Evolutionary conservation across 2,797 vertebrate species (phyloP), one percentile per base, ranked within the genome.

Genomic region (Champsocephalus gunnari): DNA sequence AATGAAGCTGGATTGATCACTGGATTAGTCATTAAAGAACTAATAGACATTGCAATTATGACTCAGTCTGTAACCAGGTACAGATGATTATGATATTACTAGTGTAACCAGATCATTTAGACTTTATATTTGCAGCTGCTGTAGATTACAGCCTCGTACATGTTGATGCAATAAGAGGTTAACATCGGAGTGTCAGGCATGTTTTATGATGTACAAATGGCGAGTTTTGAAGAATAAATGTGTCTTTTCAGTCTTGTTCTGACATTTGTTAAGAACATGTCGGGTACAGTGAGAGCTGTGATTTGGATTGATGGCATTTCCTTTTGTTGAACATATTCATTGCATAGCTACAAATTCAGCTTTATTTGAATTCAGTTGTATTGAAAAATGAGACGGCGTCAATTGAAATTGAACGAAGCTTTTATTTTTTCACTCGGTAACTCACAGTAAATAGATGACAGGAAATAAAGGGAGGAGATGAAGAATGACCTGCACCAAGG

Each of bases 1-100:
- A 50, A 60, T 69, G 81, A 79, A 73, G 44, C 62, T 44, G 49
- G 53, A 74, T 73, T 69, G 28, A 67, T 79, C 48, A n/a, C 12
- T 41, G 13, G 12, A 41, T 41, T 10, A 14, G 17, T 62, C 13
- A 48, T 51, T 12, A 77, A 56, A 62, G 3, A 59, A 13, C 66
- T 17, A 9, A 62, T 55, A 9, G 5, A 61, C 47, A 47, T 19
- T 16, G 16, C 11, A 10, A 21, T 32, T 11, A 4, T 66, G 24
- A 55, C 19, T 73, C 51, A 43, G 57, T 79, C 12, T 44, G 28
- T 49, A 24, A 77, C 41, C 38, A 24, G 73, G 28, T 65, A 57
- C 24, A 62, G 61, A 11, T 58, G 16, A 49, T 57, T 57, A 38
- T 17, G 14, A 48, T 57, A 2, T 24, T 32, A 21, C 21, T 21